Conservation (phyloP, 1,140 invertebrate genomes). For the Drosophila melanogaster region Release_6_plus_ISO1_MT NC_004354.4:21212501-21213000, state of each 20-base stretch:
- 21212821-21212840: slow-evolving; percentile 41
- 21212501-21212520: background rate
- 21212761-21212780: slow-evolving; percentile 34
- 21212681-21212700: background rate
- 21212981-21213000: slow-evolving; percentile 45
- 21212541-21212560: no score
- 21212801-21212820: background rate
- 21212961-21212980: slow-evolving; percentile 69
- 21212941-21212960: slow-evolving; percentile 46
- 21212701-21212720: slow-evolving; percentile 9
- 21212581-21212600: background rate
- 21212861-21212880: slow-evolving; percentile 9
- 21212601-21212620: background rate
- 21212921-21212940: slow-evolving; percentile 25
- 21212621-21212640: background rate
- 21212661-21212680: no score
- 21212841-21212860: background rate
- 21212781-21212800: slow-evolving; percentile 32
- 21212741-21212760: background rate
- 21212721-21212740: slow-evolving; percentile 1
- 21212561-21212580: background rate
- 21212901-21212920: slow-evolving; percentile 58
- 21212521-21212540: background rate
- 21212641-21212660: no score
- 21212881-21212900: slow-evolving; percentile 44